Percentiles rank a stretch among this genome's conserved stretches.
Evolutionary conservation across 2,113 vertebrate genomes (phyloP).

Genomic region (Cranoglanis bouderius): DNA sequence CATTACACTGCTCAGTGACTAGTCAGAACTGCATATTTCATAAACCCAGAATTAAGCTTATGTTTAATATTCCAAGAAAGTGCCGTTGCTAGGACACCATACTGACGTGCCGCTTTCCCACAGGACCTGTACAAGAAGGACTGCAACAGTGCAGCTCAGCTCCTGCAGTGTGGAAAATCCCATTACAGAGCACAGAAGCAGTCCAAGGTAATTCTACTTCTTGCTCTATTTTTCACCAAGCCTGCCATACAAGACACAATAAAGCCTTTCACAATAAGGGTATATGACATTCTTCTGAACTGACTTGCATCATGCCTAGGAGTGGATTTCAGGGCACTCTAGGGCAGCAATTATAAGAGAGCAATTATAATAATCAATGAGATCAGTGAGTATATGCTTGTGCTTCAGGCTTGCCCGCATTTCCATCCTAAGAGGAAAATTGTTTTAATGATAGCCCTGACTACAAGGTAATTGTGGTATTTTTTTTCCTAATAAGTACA

Average conservation of each 20-base stretch:
- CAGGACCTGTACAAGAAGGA: constrained; percentile 96
- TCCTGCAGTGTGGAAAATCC: constrained; percentile 93
- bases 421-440: neutral
- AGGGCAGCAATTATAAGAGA: constrained; percentile 1
- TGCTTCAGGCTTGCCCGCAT: neutral
- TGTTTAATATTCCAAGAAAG: constrained; percentile 1
- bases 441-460: neutral
- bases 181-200: constrained; percentile 87
- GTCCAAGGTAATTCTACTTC: constrained; percentile 81
- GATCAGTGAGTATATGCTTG: neutral
- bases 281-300: neutral
- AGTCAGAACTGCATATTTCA: constrained; percentile 7
- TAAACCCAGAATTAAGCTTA: neutral
- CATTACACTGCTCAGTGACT: neutral
- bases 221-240: neutral
- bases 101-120: constrained; percentile 56
- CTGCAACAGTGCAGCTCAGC: constrained; percentile 92
- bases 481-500: neutral
- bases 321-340: neutral
- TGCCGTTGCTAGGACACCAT: constrained; percentile 9
- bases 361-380: neutral
- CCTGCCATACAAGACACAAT: neutral
- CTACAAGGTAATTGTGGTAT: neutral
- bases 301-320: neutral
- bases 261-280: neutral